Conservation (phyloP, 1,140 invertebrate genomes). For the Zaprionus tsacasi region DNA sequence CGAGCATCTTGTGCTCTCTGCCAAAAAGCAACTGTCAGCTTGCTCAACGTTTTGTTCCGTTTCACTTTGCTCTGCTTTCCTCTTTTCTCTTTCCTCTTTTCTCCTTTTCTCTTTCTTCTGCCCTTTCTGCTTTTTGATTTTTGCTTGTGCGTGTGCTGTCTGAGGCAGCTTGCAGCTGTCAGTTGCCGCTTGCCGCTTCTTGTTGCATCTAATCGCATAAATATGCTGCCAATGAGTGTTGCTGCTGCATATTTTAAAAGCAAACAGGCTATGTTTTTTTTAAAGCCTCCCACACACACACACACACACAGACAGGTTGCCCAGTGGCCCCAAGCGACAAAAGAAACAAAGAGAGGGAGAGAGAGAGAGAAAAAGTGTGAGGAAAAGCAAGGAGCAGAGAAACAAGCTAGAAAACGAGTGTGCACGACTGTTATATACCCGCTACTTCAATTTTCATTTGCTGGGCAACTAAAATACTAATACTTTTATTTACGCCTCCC, state of each 20-base stretch:
- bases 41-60: conserved; percentile 17
- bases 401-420: background rate
- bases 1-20: conserved; percentile 44
- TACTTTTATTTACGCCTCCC: no score
- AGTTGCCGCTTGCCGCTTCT: conserved; percentile 55
- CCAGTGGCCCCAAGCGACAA: background rate
- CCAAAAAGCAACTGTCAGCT: conserved; percentile 64
- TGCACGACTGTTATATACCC: no score
- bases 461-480: no score
- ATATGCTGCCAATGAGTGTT: conserved; percentile 76
- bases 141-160: conserved; percentile 45
- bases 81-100: background rate
- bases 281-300: conserved; percentile 1
- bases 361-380: background rate
- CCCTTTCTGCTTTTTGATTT: conserved; percentile 43
- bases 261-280: conserved; percentile 51
- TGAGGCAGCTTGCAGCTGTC: conserved; percentile 51
- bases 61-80: background rate
- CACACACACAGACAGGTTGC: background rate
- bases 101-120: conserved; percentile 7
- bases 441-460: no score
- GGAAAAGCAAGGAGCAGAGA: background rate
- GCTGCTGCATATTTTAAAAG: conserved; percentile 76
- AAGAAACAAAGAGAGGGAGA: background rate
- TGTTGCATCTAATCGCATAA: conserved; percentile 81